Base-by-base conservation (phyloP, 92 coral and sea anemone species). In the Zoanthus sociatus region DNA sequence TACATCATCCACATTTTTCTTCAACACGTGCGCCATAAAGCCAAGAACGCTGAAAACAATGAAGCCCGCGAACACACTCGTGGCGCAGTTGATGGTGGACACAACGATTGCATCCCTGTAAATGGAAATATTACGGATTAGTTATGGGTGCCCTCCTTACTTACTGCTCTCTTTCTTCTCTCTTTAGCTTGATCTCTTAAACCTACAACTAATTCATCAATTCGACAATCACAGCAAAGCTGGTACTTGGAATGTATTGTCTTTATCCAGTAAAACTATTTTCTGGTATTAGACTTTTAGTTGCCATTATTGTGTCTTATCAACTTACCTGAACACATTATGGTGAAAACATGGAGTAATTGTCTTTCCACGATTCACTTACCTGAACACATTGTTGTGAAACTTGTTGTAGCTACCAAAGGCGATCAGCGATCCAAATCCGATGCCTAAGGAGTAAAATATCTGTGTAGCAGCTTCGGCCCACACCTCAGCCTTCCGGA, bases 11-110 rank as follows among this genome's bases (percentile, higher is more conserved):
- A 97, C 98, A 14, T 91, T 94, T 81, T 97, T 97, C 12, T 95
- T 92, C 30, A 96, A 92, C 31, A 97, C 98, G n/a, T 93, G 94
- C 4, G 99, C 95, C 99, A 97, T 97, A 91, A 95, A 96, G 77
- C 99, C 99, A 3, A 97, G 90, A 67, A 97, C 99, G 86, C 99
- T 97, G 90, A 97, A 97, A 92, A 97, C 95, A 82, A 97, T 98
- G 72, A 95, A 90, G 10, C 99, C 99, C 0, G 99, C 96, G 76
- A 97, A 97, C 69, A 97, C 98, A 56, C 99, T 97, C 12, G 99
- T 97, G 89, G 95, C 86, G 88, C 99, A 97, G 95, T 97, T 97
- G 84, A 97, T 97, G 20, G 89, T 76, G 0, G 99, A 92, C 15
- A 97, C 99, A 3, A 94, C 91, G 84, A 97, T 93, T 55, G 99